Evolutionary conservation across 2,797 vertebrate genomes (phyloP).

Genomic region (Bradypodion pumilum): DNA sequence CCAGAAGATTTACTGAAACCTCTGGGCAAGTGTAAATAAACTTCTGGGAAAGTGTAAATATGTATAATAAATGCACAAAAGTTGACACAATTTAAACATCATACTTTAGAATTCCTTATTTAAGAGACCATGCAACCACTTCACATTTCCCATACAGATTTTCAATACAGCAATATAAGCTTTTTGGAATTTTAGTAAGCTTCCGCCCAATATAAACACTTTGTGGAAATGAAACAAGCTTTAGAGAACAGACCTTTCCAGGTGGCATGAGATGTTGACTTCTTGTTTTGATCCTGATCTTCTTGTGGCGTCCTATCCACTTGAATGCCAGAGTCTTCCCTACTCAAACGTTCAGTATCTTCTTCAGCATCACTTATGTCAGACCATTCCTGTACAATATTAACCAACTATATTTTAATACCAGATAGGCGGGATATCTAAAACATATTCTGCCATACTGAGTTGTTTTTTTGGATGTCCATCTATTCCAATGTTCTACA

Average conservation of each 20-base stretch:
- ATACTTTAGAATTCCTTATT: background rate
- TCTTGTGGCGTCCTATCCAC: conserved; percentile 92
- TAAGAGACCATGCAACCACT: background rate
- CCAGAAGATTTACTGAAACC: background rate
- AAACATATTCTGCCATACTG: background rate
- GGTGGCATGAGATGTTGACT: conserved; percentile 73
- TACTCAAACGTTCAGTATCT: conserved; percentile 88
- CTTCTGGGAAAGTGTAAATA: background rate
- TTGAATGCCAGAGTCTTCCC: conserved; percentile 97
- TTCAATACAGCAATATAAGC: background rate
- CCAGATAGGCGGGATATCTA: background rate
- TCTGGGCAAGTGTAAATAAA: background rate
- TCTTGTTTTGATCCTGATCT: conserved; percentile 85
- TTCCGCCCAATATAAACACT: background rate
- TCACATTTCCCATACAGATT: background rate
- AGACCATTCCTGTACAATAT: conserved; percentile 86
- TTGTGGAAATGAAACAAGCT: background rate
- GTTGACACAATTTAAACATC: background rate
- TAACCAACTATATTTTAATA: conserved; percentile 16
- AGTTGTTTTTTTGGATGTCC: background rate
- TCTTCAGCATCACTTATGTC: conserved; percentile 92
- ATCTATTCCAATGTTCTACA: background rate
- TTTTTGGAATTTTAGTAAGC: background rate
- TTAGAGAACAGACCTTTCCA: conserved; percentile 83
- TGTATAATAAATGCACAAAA: background rate